Conservation (phyloP, 2,797 vertebrate species). For the Eleutherodactylus coqui region DNA sequence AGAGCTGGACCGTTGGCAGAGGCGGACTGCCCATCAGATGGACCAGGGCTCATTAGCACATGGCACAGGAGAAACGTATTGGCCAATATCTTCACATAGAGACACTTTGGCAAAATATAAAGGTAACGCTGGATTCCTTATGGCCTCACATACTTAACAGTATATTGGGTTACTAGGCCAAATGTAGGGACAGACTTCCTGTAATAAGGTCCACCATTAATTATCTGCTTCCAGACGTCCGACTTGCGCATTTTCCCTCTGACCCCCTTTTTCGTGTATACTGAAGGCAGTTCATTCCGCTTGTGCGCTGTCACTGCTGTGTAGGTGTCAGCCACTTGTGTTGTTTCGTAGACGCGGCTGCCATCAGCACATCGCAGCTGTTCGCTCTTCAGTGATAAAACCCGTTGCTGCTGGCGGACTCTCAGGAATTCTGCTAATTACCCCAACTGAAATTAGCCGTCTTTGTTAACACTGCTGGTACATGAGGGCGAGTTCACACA, state of each 20-base stretch:
- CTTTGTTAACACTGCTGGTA: background rate
- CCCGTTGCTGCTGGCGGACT: background rate
- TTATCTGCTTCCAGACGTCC: background rate
- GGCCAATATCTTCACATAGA: too few species aligned
- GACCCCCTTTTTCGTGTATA: background rate
- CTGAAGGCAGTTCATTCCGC: background rate
- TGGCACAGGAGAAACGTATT: too few species aligned
- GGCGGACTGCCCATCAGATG: too few species aligned
- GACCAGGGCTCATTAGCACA: too few species aligned
- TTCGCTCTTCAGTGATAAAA: conserved; percentile 8
- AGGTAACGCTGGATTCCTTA: too few species aligned
- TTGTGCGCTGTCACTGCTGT: background rate
- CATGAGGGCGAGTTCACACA: too few species aligned
- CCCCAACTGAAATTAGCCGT: background rate
- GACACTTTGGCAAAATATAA: too few species aligned
- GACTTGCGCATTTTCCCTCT: background rate
- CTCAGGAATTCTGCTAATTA: conserved; percentile 27
- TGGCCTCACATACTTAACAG: too few species aligned
- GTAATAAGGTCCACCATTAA: too few species aligned
- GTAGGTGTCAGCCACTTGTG: conserved; percentile 30
- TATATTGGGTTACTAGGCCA: too few species aligned
- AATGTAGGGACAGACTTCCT: too few species aligned
- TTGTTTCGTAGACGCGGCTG: background rate
- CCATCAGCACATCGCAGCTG: conserved; percentile 8
- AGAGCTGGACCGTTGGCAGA: too few species aligned